Evolutionary conservation across 2,113 vertebrate genomes (phyloP), one percentile per base, ranked within the genome.

Genomic region (Callorhinus ursinus): DNA sequence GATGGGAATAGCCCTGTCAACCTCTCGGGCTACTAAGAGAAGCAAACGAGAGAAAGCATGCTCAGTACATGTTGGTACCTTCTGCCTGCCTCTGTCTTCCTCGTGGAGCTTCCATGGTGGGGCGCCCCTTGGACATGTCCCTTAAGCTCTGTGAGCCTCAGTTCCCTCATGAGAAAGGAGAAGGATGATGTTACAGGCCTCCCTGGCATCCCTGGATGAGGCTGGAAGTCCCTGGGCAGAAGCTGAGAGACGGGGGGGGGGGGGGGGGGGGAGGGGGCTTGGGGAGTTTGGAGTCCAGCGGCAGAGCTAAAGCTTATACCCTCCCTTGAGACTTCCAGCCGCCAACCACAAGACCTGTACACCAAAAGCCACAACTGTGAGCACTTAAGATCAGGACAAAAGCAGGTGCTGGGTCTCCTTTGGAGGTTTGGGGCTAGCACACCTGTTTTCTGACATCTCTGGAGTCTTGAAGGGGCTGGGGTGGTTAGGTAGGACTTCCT

Each of bases 401-500:
- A 92, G 19, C 31, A 31, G 39, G 46, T 4, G 15, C 26, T 1
- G 13, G 13, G 84, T 55, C n/a, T 14, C 53, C 49, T 76, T 16
- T 3, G 51, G 53, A 76, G 76, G 9, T 18, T 28, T 15, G 33
- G 57, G 36, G 49, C 63, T n/a, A 19, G 76, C 9, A 33, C 0
- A 8, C 21, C 10, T 71, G 22, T 39, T 55, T 90, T 88, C 82
- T 19, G 67, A 55, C 28, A 51, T 24, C 18, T n/a, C 28, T 11
- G 42, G 51, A 53, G 49, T 63, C 93, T 59, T 79, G 5, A 49
- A 57, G 84, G 26, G 33, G 19, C 51, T n/a, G 71, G 55, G 39
- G 49, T 65, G 22, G 13, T 77, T 26, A 46, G 67, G 36, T 67
- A 85, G 83, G 80, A 65, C 51, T 95, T 82, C 94, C 80, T 51